These are phyloP conservation scores for Nematopogon swammerdamellus DNA, from an alignment of 2,888 invertebrate genomes.

Conservation along the genomic window DNA sequence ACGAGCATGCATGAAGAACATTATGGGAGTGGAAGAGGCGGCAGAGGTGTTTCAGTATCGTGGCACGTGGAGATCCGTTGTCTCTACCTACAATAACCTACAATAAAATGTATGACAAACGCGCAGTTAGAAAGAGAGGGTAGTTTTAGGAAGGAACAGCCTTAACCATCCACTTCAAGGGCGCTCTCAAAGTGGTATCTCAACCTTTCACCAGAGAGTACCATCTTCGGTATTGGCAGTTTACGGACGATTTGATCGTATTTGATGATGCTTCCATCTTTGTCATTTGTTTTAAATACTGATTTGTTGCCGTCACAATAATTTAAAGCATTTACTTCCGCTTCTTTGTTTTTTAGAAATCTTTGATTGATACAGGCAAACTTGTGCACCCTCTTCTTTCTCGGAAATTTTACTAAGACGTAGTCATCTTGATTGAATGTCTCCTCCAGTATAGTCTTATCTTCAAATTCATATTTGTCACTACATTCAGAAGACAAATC, in stretches of 20 bases:
- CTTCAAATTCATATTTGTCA: conserved; percentile 1
- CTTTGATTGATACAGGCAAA: background rate
- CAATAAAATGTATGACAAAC: too few species aligned
- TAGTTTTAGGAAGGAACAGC: too few species aligned
- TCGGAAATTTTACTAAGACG: conserved; percentile 1
- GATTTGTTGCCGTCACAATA: conserved; percentile 1
- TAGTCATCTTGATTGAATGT: background rate
- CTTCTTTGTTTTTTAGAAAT: background rate
- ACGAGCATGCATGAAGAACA: too few species aligned
- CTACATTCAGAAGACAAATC: background rate
- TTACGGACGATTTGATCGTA: background rate
- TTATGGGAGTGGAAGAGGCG: too few species aligned
- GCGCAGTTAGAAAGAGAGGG: too few species aligned
- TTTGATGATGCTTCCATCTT: background rate
- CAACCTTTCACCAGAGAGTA: background rate
- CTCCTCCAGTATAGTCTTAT: background rate
- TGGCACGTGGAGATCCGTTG: too few species aligned
- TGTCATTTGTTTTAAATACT: background rate
- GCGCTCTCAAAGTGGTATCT: background rate
- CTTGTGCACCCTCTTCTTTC: background rate
- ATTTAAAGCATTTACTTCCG: background rate
- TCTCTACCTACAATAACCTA: too few species aligned
- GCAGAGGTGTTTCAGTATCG: too few species aligned
- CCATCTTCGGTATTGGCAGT: background rate
- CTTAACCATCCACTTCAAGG: background rate